Evolutionary conservation across 2,888 invertebrate species (phyloP).

Genomic region (Dysmachus trigonus): DNA sequence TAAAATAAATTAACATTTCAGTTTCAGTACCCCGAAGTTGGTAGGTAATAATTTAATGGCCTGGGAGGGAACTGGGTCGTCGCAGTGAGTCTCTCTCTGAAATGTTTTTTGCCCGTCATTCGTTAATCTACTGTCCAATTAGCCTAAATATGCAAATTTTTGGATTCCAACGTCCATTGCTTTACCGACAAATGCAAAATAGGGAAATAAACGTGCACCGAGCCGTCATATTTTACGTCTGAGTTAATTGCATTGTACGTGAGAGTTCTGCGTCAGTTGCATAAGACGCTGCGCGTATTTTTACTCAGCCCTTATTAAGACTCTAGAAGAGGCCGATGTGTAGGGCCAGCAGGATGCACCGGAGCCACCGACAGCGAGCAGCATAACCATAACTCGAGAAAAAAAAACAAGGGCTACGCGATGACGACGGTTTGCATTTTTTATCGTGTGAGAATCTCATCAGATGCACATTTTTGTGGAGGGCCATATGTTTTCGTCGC

Average conservation of each 20-base stretch:
- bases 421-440: constrained; percentile 23
- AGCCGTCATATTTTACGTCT: constrained; percentile 3
- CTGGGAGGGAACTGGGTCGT: not conserved
- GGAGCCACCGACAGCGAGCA: not conserved
- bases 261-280: not conserved
- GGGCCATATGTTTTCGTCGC: not conserved
- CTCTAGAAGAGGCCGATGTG: not conserved
- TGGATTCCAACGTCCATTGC: not conserved
- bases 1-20: not conserved
- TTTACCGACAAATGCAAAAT: constrained; percentile 9
- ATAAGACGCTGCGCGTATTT: not conserved
- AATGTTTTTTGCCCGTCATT: not conserved
- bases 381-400: not conserved
- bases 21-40: not conserved
- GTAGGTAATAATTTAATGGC: not conserved
- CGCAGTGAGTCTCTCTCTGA: not conserved
- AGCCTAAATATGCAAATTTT: constrained; percentile 22
- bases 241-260: not conserved
- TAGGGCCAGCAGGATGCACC: not conserved
- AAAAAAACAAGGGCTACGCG: not conserved
- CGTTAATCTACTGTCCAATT: constrained; percentile 9
- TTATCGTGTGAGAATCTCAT: constrained; percentile 38
- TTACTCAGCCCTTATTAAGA: not conserved
- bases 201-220: not conserved
- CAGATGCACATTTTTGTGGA: not conserved